Evolutionary conservation across 2,113 vertebrate genomes (phyloP), one percentile per base, ranked within the genome.

Genomic region (human): DNA sequence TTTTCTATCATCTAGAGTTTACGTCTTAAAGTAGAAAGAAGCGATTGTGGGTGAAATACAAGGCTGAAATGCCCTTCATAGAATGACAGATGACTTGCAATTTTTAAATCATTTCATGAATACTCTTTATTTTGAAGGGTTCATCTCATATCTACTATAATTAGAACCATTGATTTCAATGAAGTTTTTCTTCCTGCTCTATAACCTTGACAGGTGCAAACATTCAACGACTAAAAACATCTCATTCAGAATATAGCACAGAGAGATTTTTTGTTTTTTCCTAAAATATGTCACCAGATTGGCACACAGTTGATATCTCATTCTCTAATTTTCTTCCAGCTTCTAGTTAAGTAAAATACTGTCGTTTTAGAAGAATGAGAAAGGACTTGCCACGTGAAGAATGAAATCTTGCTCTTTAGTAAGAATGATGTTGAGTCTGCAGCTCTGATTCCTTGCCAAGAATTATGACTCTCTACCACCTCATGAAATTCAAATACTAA

Each of bases 21-120:
- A 94, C 40, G 45, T 80, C 61, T 87, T 43, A 86, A 92, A 82
- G 89, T 85, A 95, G 80, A 90, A 83, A 40, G 22, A 75, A 43
- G 14, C 59, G 50, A 70, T 3, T 79, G 16, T 64, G 64, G 6
- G 45, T 72, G 20, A 95, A 50, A 48, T 76, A 73, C 14, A 70
- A 83, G 59, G 9, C 40, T 78, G 40, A 85, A 73, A 52, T 92
- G 38, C 13, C 50, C 68, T 92, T 52, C 84, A 86, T n/a, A 73
- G 78, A 76, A 87, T 40, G 70, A 84, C 20, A 88, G 57, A 78
- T 82, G 88, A 90, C 55, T 87, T 43, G 57, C 6, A 52, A 81
- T 78, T 92, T 84, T 87, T 87, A 92, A 88, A 72, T 25, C 70
- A 75, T 45, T 95, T 97, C 92, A 87, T 87, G 89, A 88, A 81